Percentiles rank a stretch among this genome's conserved stretches.
Conservation (phyloP, 2,113 vertebrate species). For the Naja naja region DNA sequence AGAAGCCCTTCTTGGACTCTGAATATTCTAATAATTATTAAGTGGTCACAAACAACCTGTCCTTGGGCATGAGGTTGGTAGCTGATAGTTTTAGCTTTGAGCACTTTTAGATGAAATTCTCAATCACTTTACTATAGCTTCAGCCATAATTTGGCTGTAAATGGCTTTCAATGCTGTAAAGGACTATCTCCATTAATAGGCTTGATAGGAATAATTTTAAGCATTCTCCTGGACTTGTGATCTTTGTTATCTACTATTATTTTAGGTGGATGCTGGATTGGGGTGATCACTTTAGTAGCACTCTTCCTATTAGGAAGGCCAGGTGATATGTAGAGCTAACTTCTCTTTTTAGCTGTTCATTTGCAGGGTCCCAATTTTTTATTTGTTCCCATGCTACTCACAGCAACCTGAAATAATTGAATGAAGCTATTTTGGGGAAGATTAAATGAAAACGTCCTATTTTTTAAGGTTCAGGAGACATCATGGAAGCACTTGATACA, state of each 20-base stretch:
- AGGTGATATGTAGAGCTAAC: too few relatives aligned
- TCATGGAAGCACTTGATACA: neutral
- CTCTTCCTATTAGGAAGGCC: neutral
- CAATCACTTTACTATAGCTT: neutral
- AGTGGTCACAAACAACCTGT: neutral
- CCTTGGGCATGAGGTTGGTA: neutral
- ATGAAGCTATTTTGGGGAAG: neutral
- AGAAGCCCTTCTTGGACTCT: neutral
- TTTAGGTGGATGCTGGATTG: neutral
- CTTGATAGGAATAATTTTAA: neutral
- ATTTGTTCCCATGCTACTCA: neutral
- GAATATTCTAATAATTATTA: neutral
- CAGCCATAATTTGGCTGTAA: neutral
- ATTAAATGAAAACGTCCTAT: neutral
- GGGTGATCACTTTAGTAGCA: neutral
- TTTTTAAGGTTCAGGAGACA: neutral
- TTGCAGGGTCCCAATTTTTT: neutral
- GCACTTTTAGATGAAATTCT: neutral
- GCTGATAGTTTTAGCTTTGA: neutral
- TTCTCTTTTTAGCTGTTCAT: neutral
- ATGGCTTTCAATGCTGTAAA: neutral
- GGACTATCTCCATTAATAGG: neutral
- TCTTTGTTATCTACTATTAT: neutral
- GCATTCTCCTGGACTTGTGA: neutral
- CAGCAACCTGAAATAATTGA: neutral